Evolutionary conservation across 2,113 vertebrate genomes (phyloP).

Genomic region (Clarias batrachus): DNA sequence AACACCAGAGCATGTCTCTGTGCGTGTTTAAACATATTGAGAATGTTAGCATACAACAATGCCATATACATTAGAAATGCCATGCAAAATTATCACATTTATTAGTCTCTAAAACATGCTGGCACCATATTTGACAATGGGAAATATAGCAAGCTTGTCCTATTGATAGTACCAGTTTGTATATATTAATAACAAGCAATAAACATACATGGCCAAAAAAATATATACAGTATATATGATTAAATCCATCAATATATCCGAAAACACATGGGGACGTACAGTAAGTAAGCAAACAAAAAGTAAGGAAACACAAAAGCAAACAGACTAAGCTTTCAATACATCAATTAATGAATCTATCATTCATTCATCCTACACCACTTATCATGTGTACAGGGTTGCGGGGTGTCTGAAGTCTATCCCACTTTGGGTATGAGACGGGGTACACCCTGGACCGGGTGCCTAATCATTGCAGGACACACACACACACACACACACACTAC

Average conservation of each 20-base stretch:
- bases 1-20: constrained; percentile 13
- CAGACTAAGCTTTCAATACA: neutral
- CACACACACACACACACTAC: too few relatives aligned
- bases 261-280: neutral
- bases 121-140: constrained; percentile 34
- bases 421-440: too few relatives aligned
- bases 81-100: constrained; percentile 29
- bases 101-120: constrained; percentile 39
- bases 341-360: neutral
- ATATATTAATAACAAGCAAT: neutral
- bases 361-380: too few relatives aligned
- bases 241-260: neutral
- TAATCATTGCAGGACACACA: too few relatives aligned
- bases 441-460: too few relatives aligned
- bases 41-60: neutral
- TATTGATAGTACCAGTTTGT: neutral
- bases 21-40: neutral
- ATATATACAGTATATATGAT: neutral
- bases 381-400: too few relatives aligned
- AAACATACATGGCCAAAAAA: neutral
- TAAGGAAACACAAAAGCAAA: neutral
- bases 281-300: neutral
- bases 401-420: too few relatives aligned
- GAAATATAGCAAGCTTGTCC: constrained; percentile 9
- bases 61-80: neutral